Base-by-base conservation (phyloP, 1,140 invertebrate genomes). In the Saxidomus purpurata region DNA sequence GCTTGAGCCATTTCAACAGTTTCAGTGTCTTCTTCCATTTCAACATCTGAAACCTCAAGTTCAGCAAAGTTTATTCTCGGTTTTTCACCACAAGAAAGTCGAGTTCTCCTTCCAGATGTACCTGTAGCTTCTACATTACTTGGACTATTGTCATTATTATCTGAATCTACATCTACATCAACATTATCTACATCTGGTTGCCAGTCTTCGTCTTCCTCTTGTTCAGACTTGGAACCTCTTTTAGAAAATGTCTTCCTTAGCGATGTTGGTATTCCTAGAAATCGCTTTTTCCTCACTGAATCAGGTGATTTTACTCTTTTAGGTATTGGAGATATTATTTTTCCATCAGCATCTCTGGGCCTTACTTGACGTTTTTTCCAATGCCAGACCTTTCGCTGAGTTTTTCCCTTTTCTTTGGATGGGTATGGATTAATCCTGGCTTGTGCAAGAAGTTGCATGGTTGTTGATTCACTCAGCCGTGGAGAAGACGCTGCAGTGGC, bases 21-120 rank as follows among this genome's bases (percentile, higher is more conserved):
- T 15, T 59, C 77, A 31, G 19, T 31, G n/a, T 59, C 47, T 15
- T 76, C 81, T 11, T 89, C 87, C 49, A 77, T 61, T 52, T 83
- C 80, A 11, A 76, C 49, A 55, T 89, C 87, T 11, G 81, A 83
- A 76, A 83, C 55, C 25, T 89, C 87, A 34, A 89, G 17, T 25
- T 89, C 87, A 61, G 80, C 87, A 84, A 83, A 83, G n/a, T 89
- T 83, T 11, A 74, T 76, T 77, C 63, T 76, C n/a, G 79, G 38
- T 43, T 83, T 80, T 55, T 88, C 76, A 47, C 76, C 77, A 36
- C 71, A 71, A 13, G 76, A 80, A 0, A 79, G 77, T 38, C 86
- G 38, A 22, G 76, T 71, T 69, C 61, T 80, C 15, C 83, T 55
- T 17, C 15, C 4, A 28, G 31, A 22, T 3, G 19, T 17, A 38